These are phyloP conservation scores for Osmoderma eremita DNA, from an alignment of 2,888 invertebrate species.

Conservation along the genomic window DNA sequence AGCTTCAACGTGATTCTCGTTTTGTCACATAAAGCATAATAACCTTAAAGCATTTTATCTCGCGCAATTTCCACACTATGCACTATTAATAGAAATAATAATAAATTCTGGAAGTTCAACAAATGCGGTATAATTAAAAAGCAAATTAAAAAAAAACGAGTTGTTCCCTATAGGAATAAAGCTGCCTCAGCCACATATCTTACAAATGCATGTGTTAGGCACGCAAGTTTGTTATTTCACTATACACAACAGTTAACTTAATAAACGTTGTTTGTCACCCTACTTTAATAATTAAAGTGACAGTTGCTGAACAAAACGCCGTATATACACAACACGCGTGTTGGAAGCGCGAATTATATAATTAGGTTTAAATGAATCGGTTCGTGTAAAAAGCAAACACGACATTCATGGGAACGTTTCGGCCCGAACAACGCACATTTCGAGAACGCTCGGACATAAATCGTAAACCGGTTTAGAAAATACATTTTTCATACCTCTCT, in stretches of 20 bases:
- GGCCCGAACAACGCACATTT: constrained; percentile 5
- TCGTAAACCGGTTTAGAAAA: constrained; percentile 32
- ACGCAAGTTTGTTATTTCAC: too few species aligned
- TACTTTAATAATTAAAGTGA: constrained; percentile 18
- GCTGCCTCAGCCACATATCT: too few species aligned
- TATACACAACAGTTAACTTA: background rate
- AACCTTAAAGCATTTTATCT: too few species aligned
- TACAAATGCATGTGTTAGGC: too few species aligned
- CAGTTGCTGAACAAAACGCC: constrained; percentile 13
- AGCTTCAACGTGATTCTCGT: background rate
- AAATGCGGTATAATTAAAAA: background rate
- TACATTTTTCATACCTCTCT: constrained; percentile 34
- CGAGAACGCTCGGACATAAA: constrained; percentile 3
- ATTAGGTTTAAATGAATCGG: constrained; percentile 19
- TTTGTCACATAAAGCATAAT: background rate
- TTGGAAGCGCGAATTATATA: constrained; percentile 7
- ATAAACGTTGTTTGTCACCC: background rate
- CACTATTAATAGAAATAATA: too few species aligned
- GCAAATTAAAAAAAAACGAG: background rate
- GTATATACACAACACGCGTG: background rate
- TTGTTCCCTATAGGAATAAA: too few species aligned
- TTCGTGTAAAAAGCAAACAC: constrained; percentile 8
- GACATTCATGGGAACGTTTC: constrained; percentile 17
- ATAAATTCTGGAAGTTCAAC: too few species aligned
- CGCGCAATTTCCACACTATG: too few species aligned